Evolutionary conservation across 2,797 vertebrate genomes (phyloP), one percentile per base, ranked within the genome.

Genomic region (Bufotes viridis): DNA sequence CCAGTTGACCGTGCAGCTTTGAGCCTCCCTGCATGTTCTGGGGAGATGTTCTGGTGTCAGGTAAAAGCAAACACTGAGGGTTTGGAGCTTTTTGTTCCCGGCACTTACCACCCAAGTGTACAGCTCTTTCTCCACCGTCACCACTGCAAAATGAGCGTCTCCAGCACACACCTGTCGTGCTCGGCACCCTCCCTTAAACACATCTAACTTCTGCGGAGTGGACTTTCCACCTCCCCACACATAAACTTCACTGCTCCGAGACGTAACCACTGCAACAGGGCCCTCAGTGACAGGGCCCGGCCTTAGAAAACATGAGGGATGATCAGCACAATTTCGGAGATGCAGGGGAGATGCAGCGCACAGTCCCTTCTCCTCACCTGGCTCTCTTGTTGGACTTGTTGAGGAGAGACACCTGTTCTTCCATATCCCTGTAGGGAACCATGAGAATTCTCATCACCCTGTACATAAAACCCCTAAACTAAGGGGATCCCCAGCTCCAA

Each of bases 211-310:
- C 95, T 99, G 98, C 17, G 98, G 98, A 17, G 98, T 99, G 91
- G 98, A 98, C 91, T 98, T 99, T n/a, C 98, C 98, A 26, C 98
- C 98, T 0, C 98, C 98, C 98, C 98, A 99, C 63, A 97, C 99
- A 93, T 99, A 99, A 90, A 98, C 97, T 90, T 99, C 98, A 89
- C 98, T 97, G 9, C 97, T 99, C 88, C 98, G 96, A 0, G 98
- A 98, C 81, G 98, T 99, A 91, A 99, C 98, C 91, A 99, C 97
- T 3, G 98, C 98, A 91, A 99, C 97, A 10, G 98, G 95, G 76
- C 96, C 96, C 90, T 99, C 98, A 0, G 94, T 96, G 92, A 95
- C 92, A 10, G 97, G 96, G 82, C 94, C 99, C 85, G 98, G 95
- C 95, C 98, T 99, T 91, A 17, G 72, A 7, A 60, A 14, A 8